phyloP scores from a whole-genome alignment of 2,888 invertebrate genomes.

The Drosophila putrida region DNA sequence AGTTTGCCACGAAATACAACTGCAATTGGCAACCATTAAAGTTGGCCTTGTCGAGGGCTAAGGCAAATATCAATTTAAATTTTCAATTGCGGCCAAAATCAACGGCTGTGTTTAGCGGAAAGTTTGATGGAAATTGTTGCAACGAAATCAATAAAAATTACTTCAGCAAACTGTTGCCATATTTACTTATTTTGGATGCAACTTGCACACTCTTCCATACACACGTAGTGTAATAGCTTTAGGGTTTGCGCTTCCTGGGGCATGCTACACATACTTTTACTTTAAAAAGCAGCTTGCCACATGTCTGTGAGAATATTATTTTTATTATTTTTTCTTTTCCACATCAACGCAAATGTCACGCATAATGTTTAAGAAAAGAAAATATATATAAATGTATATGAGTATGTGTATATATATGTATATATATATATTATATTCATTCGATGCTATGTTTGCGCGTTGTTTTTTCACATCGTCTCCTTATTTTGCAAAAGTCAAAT shows the following conservation, averaged over 20 bases:
- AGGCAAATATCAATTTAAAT: constrained; percentile 76
- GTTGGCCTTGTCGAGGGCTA: constrained; percentile 32
- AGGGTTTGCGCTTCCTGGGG: constrained; percentile 27
- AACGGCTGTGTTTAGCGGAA: constrained; percentile 44
- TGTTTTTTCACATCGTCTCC: constrained; percentile 77
- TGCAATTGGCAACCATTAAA: constrained; percentile 73
- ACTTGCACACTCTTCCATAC: constrained; percentile 2
- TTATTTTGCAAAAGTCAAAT: constrained; percentile 82
- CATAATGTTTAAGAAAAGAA: constrained; percentile 65
- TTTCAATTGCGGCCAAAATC: constrained; percentile 68
- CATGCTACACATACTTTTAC: constrained; percentile 48
- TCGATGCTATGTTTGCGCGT: constrained; percentile 55
- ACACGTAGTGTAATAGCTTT: constrained; percentile 26
- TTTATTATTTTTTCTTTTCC: constrained; percentile 27
- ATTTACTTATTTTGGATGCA: constrained; percentile 44
- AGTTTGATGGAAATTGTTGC: constrained; percentile 54
- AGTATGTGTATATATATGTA: constrained; percentile 38
- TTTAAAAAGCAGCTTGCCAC: constrained; percentile 36
- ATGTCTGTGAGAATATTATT: constrained; percentile 25
- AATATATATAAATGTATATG: constrained; percentile 41
- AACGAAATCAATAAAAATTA: constrained; percentile 52
- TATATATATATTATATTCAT: constrained; percentile 41
- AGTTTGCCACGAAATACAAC: constrained; percentile 8
- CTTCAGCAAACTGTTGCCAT: constrained; percentile 56
- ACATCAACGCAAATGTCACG: constrained; percentile 76